Base-by-base conservation (phyloP, 2,888 invertebrate genomes). In the Thera obeliscata region DNA sequence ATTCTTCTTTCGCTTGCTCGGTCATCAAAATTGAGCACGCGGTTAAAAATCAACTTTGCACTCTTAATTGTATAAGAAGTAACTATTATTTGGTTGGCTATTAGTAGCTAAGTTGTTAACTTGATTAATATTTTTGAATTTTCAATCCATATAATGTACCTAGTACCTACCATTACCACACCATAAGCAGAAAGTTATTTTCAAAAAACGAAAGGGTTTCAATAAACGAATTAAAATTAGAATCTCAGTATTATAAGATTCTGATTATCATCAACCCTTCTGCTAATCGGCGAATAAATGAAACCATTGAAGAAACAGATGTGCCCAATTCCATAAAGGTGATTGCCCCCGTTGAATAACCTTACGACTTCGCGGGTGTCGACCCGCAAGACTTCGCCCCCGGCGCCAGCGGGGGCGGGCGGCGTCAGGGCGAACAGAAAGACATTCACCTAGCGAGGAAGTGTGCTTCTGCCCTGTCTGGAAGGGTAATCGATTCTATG, bases 301-400 rank as follows among this genome's bases (percentile, higher is more conserved):
- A 68, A 73, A 66, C 67, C 74, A 71, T 77, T 77, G 71, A 73
- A 64, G 72, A 67, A 72, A 71, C 73, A 74, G 75, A 70, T 76
- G 71, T 65, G 61, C 63, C 71, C 68, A 75, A 75, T 77, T 75
- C 67, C 70, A 61, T 67, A 50, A 50, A 77, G 81, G 81, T 81
- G 72, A 71, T 76, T 77, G 82, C 76, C 78, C 81, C 72, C 75
- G 65, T 76, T 76, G 78, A 76, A 79, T 76, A 84, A 81, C 83
- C 84, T 80, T 70, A 76, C 77, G 84, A 83, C 83, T 79, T 83
- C 81, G 83, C 65, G 79, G 77, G 84, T 81, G 81, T 79, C 80
- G 83, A 82, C 84, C 83, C 74, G 66, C 67, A 74, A 78, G 78
- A 74, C 79, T 77, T 76, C 71, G 77, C 73, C 77, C 80, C 72